A percentile compares a stretch with the other conserved stretches of the same genome.
phyloP scores from a whole-genome alignment of 2,113 vertebrate genomes.

The Labeo rohita region DNA sequence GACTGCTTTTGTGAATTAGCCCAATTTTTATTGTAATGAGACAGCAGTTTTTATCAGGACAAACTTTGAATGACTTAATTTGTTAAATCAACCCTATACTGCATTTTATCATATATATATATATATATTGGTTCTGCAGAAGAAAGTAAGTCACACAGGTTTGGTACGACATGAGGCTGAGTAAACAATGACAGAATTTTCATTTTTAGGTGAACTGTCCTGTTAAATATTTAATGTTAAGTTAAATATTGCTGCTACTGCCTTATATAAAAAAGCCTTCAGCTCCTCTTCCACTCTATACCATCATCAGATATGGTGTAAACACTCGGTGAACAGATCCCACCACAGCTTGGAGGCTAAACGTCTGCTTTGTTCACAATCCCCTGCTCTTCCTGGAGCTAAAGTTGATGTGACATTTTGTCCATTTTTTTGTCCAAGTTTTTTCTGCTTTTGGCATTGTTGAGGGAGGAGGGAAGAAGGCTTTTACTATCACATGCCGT shows the following conservation, averaged over 20 bases:
- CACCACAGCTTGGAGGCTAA: conserved; percentile 66
- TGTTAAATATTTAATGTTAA: neutral
- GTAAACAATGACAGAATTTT: neutral
- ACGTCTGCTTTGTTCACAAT: conserved; percentile 65
- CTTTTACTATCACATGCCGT: conserved; percentile 75
- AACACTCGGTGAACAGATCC: conserved; percentile 58
- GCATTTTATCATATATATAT: neutral
- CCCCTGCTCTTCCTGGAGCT: conserved; percentile 68
- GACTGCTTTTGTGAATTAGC: neutral
- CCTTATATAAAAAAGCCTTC: neutral
- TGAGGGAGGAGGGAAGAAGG: conserved; percentile 57
- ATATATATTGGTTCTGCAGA: neutral
- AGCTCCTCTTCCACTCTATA: neutral
- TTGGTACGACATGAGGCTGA: neutral
- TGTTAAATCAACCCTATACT: neutral
- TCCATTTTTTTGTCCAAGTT: conserved; percentile 61
- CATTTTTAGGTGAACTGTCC: neutral
- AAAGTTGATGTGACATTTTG: conserved; percentile 72
- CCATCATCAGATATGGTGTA: conserved; percentile 27
- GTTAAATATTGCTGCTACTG: neutral
- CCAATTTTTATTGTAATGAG: neutral
- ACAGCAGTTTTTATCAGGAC: too few relatives aligned
- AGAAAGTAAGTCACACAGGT: neutral
- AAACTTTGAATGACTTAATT: too few relatives aligned
- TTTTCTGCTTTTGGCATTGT: conserved; percentile 74